Evolutionary conservation across 1,140 invertebrate genomes (phyloP).

Genomic region (Leptoteleia sp.): DNA sequence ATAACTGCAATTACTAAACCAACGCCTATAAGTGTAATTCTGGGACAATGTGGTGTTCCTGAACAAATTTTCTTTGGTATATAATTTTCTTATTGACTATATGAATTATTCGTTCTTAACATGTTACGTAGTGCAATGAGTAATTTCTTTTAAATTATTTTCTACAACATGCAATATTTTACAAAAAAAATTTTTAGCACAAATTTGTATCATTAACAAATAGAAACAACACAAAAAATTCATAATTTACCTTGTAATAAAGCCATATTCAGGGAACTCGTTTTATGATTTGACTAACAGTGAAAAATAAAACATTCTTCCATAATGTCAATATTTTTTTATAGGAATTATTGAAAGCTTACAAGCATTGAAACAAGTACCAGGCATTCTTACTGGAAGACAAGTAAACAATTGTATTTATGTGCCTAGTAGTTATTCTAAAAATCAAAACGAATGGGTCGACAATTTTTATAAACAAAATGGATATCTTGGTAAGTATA

Average conservation of each 20-base stretch:
- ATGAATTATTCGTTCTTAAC: no score
- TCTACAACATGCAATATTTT: no score
- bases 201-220: no score
- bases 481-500: slow-evolving; percentile 88
- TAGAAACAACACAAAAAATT: no score
- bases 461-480: slow-evolving; percentile 96
- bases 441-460: slow-evolving; percentile 93
- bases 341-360: slow-evolving; percentile 85
- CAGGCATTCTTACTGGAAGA: slow-evolving; percentile 90
- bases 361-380: slow-evolving; percentile 85
- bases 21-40: slow-evolving; percentile 88
- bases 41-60: slow-evolving; percentile 89
- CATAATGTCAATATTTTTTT: slow-evolving; percentile 33
- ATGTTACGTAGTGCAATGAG: no score
- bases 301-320: background rate
- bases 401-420: slow-evolving; percentile 88
- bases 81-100: background rate
- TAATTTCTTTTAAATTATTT: no score
- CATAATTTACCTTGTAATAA: no score
- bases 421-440: slow-evolving; percentile 94
- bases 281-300: background rate
- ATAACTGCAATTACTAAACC: slow-evolving; percentile 94
- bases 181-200: no score
- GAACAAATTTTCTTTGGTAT: slow-evolving; percentile 82
- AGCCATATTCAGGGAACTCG: no score